Percentiles rank a stretch among this genome's conserved stretches.
These are phyloP conservation scores for Plebejus melissa DNA, from an alignment of 2,888 invertebrate species.

Conservation along the genomic window DNA sequence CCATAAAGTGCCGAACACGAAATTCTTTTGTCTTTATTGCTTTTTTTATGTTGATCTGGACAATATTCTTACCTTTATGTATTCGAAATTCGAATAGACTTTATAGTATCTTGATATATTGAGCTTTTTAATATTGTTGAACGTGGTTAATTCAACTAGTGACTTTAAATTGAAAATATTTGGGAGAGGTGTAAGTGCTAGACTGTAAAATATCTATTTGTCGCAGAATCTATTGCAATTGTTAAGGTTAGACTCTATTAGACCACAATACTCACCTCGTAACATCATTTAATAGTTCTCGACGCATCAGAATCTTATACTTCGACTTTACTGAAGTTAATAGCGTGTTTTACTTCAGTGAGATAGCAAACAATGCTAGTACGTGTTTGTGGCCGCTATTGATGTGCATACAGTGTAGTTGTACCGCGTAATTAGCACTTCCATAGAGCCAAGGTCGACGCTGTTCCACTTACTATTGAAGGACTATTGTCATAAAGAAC, in stretches of 20 bases:
- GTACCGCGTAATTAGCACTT: constrained; percentile 36
- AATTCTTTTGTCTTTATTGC: constrained; percentile 6
- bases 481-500: constrained; percentile 9
- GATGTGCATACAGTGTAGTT: constrained; percentile 30
- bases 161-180: too few species aligned
- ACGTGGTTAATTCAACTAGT: too few species aligned
- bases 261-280: neutral
- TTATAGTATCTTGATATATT: too few species aligned
- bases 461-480: constrained; percentile 21
- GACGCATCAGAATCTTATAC: neutral
- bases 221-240: neutral
- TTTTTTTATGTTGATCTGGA: neutral
- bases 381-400: constrained; percentile 28
- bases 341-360: constrained; percentile 1
- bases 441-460: constrained; percentile 28
- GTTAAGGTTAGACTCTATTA: constrained; percentile 2
- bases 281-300: neutral
- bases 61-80: neutral
- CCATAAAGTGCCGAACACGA: neutral
- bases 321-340: neutral
- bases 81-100: neutral
- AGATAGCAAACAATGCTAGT: constrained; percentile 14
- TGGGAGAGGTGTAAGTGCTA: neutral
- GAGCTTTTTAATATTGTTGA: too few species aligned
- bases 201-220: neutral